A percentile compares a stretch with the other conserved stretches of the same genome.
Evolutionary conservation across 2,888 invertebrate species (phyloP).

Genomic region (Coenonympha glycerion): DNA sequence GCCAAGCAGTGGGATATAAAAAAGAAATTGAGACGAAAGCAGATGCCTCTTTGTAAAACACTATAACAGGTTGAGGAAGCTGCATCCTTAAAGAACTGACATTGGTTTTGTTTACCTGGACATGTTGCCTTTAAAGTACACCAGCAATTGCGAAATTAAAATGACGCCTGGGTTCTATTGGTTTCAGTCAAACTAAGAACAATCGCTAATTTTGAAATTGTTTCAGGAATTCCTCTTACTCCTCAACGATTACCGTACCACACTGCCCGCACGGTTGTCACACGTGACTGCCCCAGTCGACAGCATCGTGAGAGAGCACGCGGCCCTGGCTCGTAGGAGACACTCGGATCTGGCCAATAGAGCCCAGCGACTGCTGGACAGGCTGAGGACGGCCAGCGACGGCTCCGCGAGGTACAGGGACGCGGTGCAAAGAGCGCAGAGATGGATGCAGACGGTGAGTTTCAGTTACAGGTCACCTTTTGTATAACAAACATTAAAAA

Average conservation of each 20-base stretch:
- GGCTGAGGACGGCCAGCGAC: slow-evolving; percentile 84
- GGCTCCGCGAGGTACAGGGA: slow-evolving; percentile 80
- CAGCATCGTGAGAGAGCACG: slow-evolving; percentile 85
- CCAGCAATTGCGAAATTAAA: background rate
- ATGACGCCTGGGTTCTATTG: no score
- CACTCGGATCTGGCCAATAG: slow-evolving; percentile 88
- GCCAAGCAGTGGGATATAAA: no score
- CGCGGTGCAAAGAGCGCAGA: slow-evolving; percentile 85
- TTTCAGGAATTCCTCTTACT: slow-evolving; percentile 84
- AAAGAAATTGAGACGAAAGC: no score
- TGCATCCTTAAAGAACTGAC: no score
- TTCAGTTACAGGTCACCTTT: background rate
- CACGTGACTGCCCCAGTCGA: slow-evolving; percentile 83
- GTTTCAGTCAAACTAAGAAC: background rate
- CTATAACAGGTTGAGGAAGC: no score
- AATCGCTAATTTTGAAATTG: background rate
- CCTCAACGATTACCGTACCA: slow-evolving; percentile 91
- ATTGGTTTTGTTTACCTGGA: no score
- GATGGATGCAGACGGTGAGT: slow-evolving; percentile 85
- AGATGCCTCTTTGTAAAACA: no score
- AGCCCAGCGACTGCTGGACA: slow-evolving; percentile 88
- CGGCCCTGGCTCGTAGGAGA: slow-evolving; percentile 84
- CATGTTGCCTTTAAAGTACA: no score
- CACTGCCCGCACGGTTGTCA: slow-evolving; percentile 86
- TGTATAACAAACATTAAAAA: no score